Evolutionary conservation across 2,113 vertebrate genomes (phyloP), one percentile per base, ranked within the genome.

Genomic region (Perca fluviatilis): DNA sequence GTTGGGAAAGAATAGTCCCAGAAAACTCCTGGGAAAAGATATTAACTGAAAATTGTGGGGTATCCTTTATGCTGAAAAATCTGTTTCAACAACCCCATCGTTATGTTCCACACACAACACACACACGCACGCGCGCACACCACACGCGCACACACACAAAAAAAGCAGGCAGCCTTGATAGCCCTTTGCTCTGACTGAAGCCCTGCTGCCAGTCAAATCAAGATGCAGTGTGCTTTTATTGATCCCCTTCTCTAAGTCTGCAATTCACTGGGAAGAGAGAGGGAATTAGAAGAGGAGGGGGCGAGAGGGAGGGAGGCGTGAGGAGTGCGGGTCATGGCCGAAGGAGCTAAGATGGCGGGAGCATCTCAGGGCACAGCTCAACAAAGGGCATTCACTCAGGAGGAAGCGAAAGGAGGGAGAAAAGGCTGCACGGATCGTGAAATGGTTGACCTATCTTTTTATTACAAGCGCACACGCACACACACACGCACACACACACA

Each of bases 341-440:
- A 92, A 83, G 91, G 89, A 94, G 90, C 93, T 92, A 95, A 95
- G 93, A 95, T 95, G 94, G 93, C 84, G 89, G 94, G 93, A 93
- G 91, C 91, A 90, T 93, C 89, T 93, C 88, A 84, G 89, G 93
- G 90, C 93, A 93, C 88, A 83, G 86, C 90, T 90, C 88, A 93
- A 93, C 92, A 94, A 95, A 93, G 91, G 85, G 74, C 88, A 87
- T 92, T 93, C 85, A 83, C 86, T 91, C 82, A 74, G 80, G 86
- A 85, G 91, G 72, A 77, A 89, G 83, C 62, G 81, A 78, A 83
- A 61, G 46, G 57, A 85, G 72, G 47, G 66, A 84, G 82, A 68
- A 67, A 76, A 72, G 80, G 89, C 88, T 87, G 86, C 77, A 60
- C 33, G 10, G 85, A 73, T 87, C 68, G 77, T 77, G 80, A 92